Percentiles rank a stretch among this genome's conserved stretches.
Evolutionary conservation across 2,888 invertebrate genomes (phyloP).

Genomic region (Acleris cristana): DNA sequence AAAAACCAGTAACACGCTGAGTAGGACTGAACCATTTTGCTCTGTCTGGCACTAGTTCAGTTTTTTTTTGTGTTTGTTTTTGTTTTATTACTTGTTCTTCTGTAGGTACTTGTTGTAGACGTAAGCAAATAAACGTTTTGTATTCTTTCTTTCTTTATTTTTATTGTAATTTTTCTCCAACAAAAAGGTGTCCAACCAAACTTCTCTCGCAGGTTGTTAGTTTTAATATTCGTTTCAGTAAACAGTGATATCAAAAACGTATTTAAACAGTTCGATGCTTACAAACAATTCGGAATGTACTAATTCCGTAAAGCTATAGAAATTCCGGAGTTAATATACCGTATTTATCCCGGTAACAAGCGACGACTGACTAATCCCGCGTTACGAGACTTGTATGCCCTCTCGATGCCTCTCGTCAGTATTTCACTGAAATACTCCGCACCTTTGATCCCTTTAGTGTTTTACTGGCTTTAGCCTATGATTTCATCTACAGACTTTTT

Average conservation of each 20-base stretch:
- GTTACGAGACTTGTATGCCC: conserved; percentile 7
- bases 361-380: conserved; percentile 27
- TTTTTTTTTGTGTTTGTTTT: too few relatives aligned
- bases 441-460: conserved; percentile 36
- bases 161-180: too few relatives aligned
- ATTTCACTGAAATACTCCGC: conserved; percentile 35
- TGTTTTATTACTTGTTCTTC: too few relatives aligned
- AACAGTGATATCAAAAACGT: neutral
- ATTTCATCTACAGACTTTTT: too few relatives aligned
- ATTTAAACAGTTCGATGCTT: neutral
- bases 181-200: neutral
- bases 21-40: too few relatives aligned
- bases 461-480: neutral
- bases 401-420: conserved; percentile 20
- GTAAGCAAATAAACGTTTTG: too few relatives aligned
- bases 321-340: conserved; percentile 22
- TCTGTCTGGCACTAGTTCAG: too few relatives aligned
- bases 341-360: conserved; percentile 35
- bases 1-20: too few relatives aligned
- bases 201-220: neutral
- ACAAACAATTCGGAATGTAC: conserved; percentile 10
- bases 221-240: neutral
- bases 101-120: too few relatives aligned
- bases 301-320: conserved; percentile 15
- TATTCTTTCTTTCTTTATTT: too few relatives aligned